Conservation (phyloP, 2,888 invertebrate species). For the Nasonia oneida region DNA sequence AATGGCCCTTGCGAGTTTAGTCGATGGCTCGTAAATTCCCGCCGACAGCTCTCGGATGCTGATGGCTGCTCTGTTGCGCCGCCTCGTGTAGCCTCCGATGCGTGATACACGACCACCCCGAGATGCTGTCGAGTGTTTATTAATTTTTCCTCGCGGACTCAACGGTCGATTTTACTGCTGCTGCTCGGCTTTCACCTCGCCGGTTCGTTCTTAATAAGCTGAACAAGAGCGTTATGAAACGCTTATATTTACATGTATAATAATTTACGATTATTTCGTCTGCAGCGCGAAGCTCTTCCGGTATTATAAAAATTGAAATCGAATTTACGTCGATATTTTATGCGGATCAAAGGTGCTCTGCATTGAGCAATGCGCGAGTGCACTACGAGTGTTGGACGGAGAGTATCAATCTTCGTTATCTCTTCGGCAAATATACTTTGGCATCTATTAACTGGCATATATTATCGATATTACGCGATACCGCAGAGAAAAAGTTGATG, state of each 20-base stretch:
- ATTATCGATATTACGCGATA: constrained; percentile 20
- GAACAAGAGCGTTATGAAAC: no score
- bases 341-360: not conserved
- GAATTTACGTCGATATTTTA: not conserved
- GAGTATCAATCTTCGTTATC: not conserved
- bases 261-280: not conserved
- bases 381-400: not conserved
- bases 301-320: not conserved
- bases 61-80: not conserved
- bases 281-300: no score
- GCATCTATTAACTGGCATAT: not conserved
- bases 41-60: constrained; percentile 3
- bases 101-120: not conserved
- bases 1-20: constrained; percentile 50
- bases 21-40: constrained; percentile 50
- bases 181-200: not conserved
- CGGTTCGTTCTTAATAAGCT: not conserved
- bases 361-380: not conserved
- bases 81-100: not conserved
- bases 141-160: constrained; percentile 29
- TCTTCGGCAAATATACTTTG: not conserved
- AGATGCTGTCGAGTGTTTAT: constrained; percentile 9
- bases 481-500: constrained; percentile 8
- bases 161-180: not conserved
- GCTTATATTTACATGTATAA: no score